phyloP scores from a whole-genome alignment of 2,888 invertebrate species.

The Zaprionus bogoriensis region DNA sequence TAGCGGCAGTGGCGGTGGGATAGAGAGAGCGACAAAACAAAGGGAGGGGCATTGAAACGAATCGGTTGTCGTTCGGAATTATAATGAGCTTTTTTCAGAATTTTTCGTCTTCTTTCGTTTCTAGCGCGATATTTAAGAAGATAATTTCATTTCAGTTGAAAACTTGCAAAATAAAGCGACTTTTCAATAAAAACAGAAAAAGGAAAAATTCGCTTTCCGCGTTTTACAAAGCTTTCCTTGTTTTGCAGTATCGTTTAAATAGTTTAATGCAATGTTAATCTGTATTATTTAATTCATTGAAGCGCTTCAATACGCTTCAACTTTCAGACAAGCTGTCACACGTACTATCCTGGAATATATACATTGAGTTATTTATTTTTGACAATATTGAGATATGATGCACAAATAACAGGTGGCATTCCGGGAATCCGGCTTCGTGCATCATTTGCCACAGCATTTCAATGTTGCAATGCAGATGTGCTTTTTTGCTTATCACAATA shows the following conservation, averaged over 20 bases:
- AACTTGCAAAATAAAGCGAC: background rate
- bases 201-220: background rate
- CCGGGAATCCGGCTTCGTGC: slow-evolving; percentile 60
- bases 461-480: slow-evolving; percentile 29
- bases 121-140: background rate
- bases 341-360: slow-evolving; percentile 1
- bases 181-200: background rate
- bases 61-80: slow-evolving; percentile 54
- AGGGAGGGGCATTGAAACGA: slow-evolving; percentile 43
- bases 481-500: slow-evolving; percentile 11
- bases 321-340: slow-evolving; percentile 59
- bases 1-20: slow-evolving; percentile 14
- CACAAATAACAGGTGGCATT: slow-evolving; percentile 63
- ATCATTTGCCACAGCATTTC: slow-evolving; percentile 34
- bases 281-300: slow-evolving; percentile 56
- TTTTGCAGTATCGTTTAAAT: slow-evolving; percentile 5
- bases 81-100: slow-evolving; percentile 62
- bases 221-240: background rate
- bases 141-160: slow-evolving; percentile 26
- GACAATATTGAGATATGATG: slow-evolving; percentile 47
- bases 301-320: slow-evolving; percentile 55
- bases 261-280: slow-evolving; percentile 4
- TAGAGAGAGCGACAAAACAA: slow-evolving; percentile 13
- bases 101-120: slow-evolving; percentile 2
- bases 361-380: slow-evolving; percentile 19